Conservation (phyloP, 30 jellyfish, hydroid and myxozoan genomes). For the Hydra vulgaris region DNA sequence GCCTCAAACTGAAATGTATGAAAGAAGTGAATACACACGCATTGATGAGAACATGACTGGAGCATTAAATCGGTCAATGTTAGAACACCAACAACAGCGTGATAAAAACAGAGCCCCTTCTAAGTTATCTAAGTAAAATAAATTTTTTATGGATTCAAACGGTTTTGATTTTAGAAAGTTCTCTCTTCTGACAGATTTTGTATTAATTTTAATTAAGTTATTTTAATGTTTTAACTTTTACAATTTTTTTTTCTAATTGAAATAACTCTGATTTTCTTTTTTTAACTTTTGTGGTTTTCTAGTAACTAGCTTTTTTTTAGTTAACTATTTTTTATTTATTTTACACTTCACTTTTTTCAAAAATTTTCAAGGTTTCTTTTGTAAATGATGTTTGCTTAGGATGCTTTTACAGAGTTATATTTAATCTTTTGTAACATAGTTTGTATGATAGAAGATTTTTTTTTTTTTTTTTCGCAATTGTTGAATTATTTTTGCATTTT, state of each 20-base stretch:
- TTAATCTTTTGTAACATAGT: neutral
- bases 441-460: neutral
- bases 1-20: slow-evolving; percentile 33
- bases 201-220: too few species aligned
- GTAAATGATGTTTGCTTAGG: neutral
- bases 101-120: neutral
- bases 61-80: slow-evolving; percentile 19
- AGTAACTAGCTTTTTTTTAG: too few species aligned
- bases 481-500: neutral
- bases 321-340: too few species aligned
- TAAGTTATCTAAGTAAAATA: neutral
- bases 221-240: too few species aligned
- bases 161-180: too few species aligned
- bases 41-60: slow-evolving; percentile 69
- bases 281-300: too few species aligned
- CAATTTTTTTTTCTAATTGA: too few species aligned
- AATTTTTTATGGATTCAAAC: too few species aligned
- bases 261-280: too few species aligned
- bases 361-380: neutral
- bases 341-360: too few species aligned
- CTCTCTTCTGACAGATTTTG: too few species aligned
- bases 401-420: neutral
- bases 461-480: neutral
- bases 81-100: neutral
- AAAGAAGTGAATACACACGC: slow-evolving; percentile 53